Percentiles rank a stretch among this genome's conserved stretches.
phyloP scores from a whole-genome alignment of 2,888 invertebrate genomes.

The Andrena bucephala region DNA sequence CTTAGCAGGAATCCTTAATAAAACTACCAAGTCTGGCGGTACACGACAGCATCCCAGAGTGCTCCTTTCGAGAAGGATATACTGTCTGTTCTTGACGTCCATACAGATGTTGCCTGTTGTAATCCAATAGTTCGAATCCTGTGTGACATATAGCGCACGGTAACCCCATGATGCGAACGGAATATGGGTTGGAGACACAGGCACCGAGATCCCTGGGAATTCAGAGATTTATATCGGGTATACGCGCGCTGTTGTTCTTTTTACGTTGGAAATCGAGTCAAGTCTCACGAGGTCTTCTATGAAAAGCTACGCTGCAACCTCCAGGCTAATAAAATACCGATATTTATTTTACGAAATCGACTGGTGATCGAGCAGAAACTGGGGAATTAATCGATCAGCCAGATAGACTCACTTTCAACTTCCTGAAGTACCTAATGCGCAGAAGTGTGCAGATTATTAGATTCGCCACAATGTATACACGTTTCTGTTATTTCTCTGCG shows the following conservation, averaged over 20 bases:
- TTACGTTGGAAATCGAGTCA: slow-evolving; percentile 25
- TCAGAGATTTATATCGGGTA: slow-evolving; percentile 47
- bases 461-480: too few relatives aligned
- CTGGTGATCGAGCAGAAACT: background rate
- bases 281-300: background rate
- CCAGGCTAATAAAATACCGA: background rate
- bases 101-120: slow-evolving; percentile 58
- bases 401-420: too few relatives aligned
- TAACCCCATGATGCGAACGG: slow-evolving; percentile 60
- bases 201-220: slow-evolving; percentile 35
- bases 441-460: too few relatives aligned
- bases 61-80: slow-evolving; percentile 53
- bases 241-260: slow-evolving; percentile 6
- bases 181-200: slow-evolving; percentile 51
- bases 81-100: slow-evolving; percentile 57
- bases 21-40: slow-evolving; percentile 37
- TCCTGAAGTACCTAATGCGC: too few relatives aligned
- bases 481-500: too few relatives aligned
- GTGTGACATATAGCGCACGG: slow-evolving; percentile 51
- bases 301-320: background rate
- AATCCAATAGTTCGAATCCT: slow-evolving; percentile 70
- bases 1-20: slow-evolving; percentile 28
- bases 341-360: slow-evolving; percentile 9
- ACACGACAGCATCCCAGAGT: slow-evolving; percentile 38
- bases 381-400: background rate